Evolutionary conservation across 2,888 invertebrate genomes (phyloP).

Genomic region (Malthinus flaveolus): DNA sequence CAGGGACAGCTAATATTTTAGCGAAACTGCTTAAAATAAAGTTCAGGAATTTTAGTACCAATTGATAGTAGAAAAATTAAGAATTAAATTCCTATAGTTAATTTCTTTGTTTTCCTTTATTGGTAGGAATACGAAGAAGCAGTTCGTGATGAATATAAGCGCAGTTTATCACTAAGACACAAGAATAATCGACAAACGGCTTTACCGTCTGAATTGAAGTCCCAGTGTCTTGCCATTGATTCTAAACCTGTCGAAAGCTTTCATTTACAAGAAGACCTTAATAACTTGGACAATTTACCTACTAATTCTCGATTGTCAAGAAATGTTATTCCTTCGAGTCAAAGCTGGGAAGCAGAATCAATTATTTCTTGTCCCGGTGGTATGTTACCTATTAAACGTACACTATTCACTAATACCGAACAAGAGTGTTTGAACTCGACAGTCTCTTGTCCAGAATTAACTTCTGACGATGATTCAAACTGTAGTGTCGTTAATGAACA

Average conservation of each 20-base stretch:
- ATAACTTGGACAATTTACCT: not conserved
- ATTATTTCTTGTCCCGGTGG: slow-evolving; percentile 18
- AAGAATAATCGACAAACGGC: slow-evolving; percentile 8
- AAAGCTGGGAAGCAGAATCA: slow-evolving; percentile 21
- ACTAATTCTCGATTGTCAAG: not conserved
- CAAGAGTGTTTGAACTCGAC: not conserved
- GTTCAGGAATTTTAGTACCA: no score
- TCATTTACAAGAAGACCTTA: no score
- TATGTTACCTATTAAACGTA: not conserved
- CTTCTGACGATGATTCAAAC: slow-evolving; percentile 32
- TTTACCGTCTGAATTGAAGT: slow-evolving; percentile 15
- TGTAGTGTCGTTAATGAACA: slow-evolving; percentile 27
- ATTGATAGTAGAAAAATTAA: no score
- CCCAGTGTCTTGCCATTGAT: not conserved
- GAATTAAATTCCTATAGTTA: no score
- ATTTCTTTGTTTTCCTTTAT: no score
- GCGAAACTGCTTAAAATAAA: no score
- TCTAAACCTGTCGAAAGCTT: no score
- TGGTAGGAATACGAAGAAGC: slow-evolving; percentile 46
- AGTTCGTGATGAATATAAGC: slow-evolving; percentile 43
- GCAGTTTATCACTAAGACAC: not conserved
- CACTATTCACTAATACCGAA: not conserved
- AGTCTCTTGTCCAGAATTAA: slow-evolving; percentile 13
- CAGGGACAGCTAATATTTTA: no score
- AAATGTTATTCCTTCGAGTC: slow-evolving; percentile 25